phyloP scores from a whole-genome alignment of 92 coral and sea anemone genomes.

The Pocillopora meandrina region DNA sequence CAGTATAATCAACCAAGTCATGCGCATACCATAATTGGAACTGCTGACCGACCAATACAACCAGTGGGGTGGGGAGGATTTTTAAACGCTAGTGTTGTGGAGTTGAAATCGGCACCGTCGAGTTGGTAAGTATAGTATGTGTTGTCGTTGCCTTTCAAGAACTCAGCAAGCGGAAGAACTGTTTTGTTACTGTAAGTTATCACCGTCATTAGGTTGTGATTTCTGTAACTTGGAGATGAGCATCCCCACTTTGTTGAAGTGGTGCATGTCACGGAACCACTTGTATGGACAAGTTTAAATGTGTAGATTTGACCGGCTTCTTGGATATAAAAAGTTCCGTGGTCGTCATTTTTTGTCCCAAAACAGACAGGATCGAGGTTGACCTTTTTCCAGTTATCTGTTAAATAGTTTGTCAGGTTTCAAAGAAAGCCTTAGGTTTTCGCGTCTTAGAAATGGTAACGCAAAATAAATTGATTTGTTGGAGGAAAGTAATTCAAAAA shows the following conservation, averaged over 20 bases:
- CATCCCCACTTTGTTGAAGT: neutral
- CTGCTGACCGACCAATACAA: too few relatives aligned
- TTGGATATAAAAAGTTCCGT: neutral
- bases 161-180: neutral
- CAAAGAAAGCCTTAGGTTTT: too few relatives aligned
- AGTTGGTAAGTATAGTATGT: neutral
- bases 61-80: too few relatives aligned
- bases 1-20: too few relatives aligned
- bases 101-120: neutral
- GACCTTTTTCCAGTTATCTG: conserved; percentile 6
- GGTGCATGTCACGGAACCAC: neutral
- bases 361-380: neutral
- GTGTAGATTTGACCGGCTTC: neutral
- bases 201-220: neutral
- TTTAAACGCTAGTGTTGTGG: too few relatives aligned
- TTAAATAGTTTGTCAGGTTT: neutral
- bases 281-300: neutral
- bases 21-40: too few relatives aligned
- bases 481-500: too few relatives aligned
- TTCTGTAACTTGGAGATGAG: too few relatives aligned
- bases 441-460: too few relatives aligned
- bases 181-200: neutral
- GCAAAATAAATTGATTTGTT: too few relatives aligned
- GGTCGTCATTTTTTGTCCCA: neutral
- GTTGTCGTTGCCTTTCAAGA: neutral